These are phyloP conservation scores for Sphenodon punctatus DNA, from an alignment of 2,797 vertebrate genomes.

Conservation along the genomic window DNA sequence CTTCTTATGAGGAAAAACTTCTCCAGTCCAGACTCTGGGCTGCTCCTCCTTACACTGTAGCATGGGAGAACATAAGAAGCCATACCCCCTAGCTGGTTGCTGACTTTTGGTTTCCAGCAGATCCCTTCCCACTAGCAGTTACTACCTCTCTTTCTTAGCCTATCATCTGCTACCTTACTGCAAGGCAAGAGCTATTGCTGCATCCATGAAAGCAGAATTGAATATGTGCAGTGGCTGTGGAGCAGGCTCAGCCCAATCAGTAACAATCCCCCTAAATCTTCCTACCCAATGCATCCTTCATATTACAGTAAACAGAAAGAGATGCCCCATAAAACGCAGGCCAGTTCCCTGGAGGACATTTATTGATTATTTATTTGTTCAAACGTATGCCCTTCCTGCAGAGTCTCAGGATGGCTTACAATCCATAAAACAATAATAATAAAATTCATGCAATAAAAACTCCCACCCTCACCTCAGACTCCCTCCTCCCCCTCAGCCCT, in stretches of 20 bases:
- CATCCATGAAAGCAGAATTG: neutral
- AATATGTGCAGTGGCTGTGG: neutral
- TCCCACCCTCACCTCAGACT: too few relatives aligned
- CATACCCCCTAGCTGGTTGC: neutral
- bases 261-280: neutral
- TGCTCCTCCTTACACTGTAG: neutral
- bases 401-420: too few relatives aligned
- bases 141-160: neutral
- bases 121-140: neutral
- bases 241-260: neutral
- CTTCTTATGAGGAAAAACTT: neutral
- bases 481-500: too few relatives aligned
- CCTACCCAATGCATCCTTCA: neutral
- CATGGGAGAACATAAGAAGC: too few relatives aligned
- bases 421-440: too few relatives aligned
- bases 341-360: neutral
- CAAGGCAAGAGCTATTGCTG: neutral
- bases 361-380: too few relatives aligned
- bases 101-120: neutral
- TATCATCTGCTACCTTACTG: neutral
- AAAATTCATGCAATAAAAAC: too few relatives aligned
- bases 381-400: too few relatives aligned
- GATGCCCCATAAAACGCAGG: neutral
- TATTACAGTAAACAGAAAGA: neutral
- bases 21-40: neutral